Base-by-base conservation (phyloP, 2,797 vertebrate genomes). In the Sparidentex hasta region DNA sequence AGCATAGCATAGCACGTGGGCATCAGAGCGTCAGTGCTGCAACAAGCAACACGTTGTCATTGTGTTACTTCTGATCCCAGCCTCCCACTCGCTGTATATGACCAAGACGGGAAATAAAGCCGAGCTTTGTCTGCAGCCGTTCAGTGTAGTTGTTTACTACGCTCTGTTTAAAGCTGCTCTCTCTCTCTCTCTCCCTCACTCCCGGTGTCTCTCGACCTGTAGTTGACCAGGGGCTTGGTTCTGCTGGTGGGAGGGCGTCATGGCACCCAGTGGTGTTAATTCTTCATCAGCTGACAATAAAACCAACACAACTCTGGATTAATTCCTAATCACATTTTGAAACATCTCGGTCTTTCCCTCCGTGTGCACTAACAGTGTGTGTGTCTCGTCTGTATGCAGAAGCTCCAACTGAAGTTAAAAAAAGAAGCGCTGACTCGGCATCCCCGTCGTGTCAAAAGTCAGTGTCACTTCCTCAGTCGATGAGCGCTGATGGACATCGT, bases 231-330 rank as follows among this genome's bases (percentile, higher is more conserved):
- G 92, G 79, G 88, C 87, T 84, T 89, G 86, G 85, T 81, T 84
- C 87, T 11, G 90, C 93, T 88, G 91, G 90, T 78, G 89, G 91
- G 87, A 90, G 89, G 91, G 87, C 90, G 87, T 85, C 87, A 90
- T 90, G 87, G 88, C 83, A 86, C 74, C 89, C 90, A 65, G 84
- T 92, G 86, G 90, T 92, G 92, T 88, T 79, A 88, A 82, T 75
- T 92, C 81, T 81, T 84, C 33, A 79, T 23, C 6, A 61, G 33
- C 13, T 11, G 41, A 66, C 29, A 21, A 66, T 14, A 21, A 21
- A 74, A 23, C 33, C 20, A 74, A 23, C 33, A 64, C 13, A 80
- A 33, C 1, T n/a, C 6, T 17, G 18, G 29, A 48, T 61, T 0
- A 41, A 14, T 43, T 61, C 5, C 20, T 38, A 50, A 58, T 73